phyloP scores from a whole-genome alignment of 2,113 vertebrate genomes.

The Raja brachyura region DNA sequence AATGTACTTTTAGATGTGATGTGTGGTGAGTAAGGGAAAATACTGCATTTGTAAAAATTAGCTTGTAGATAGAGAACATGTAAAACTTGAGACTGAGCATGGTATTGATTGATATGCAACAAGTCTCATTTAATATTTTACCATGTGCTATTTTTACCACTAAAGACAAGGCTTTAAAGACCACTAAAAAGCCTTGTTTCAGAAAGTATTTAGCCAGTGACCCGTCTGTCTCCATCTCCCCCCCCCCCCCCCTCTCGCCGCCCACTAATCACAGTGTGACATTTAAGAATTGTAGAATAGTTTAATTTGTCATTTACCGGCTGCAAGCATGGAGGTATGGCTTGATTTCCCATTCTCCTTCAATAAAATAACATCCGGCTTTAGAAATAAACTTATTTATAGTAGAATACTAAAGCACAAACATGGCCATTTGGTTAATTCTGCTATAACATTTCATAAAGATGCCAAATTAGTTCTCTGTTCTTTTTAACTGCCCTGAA shows the following conservation, averaged over 20 bases:
- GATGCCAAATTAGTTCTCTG: too few relatives aligned
- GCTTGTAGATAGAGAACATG: not conserved
- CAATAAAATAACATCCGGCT: not conserved
- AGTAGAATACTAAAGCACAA: not conserved
- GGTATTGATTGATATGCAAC: not conserved
- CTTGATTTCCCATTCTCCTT: not conserved
- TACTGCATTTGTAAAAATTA: not conserved
- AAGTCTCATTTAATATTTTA: conserved; percentile 8
- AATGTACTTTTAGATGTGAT: not conserved
- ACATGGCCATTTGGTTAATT: too few relatives aligned
- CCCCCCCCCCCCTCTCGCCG: too few relatives aligned
- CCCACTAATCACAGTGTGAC: not conserved
- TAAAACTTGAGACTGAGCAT: not conserved
- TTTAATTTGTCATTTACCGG: not conserved
- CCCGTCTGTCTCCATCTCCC: not conserved
- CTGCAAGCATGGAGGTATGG: not conserved
- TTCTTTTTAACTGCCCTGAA: too few relatives aligned
- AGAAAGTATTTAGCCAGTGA: too few relatives aligned
- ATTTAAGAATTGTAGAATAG: not conserved
- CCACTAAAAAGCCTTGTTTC: too few relatives aligned
- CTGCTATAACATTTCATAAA: too few relatives aligned
- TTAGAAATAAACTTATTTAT: not conserved
- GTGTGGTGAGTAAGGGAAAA: not conserved
- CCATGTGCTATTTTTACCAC: not conserved
- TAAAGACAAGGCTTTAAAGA: too few relatives aligned